phyloP scores from a whole-genome alignment of 2,113 vertebrate genomes.

The Coptodon rendalli region DNA sequence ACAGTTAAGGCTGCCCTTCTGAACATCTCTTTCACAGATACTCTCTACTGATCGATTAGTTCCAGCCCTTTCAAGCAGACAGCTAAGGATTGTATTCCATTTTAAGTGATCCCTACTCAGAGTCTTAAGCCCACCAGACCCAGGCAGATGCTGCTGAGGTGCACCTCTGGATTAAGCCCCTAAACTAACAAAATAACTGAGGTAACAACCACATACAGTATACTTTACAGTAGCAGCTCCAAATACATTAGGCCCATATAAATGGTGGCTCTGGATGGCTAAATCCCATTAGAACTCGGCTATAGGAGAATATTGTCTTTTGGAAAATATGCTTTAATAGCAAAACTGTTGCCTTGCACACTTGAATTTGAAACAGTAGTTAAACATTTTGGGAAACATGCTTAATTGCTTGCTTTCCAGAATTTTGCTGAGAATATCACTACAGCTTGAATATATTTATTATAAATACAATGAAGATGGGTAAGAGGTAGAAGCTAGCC shows the following conservation, averaged over 20 bases:
- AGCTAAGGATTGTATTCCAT: constrained; percentile 72
- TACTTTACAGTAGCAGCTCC: constrained; percentile 22
- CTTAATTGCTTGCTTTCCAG: not conserved
- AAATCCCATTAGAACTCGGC: not conserved
- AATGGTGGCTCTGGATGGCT: not conserved
- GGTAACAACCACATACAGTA: constrained; percentile 30
- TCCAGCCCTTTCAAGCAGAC: constrained; percentile 69
- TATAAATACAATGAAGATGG: not conserved
- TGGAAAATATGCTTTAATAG: not conserved
- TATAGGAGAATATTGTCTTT: not conserved
- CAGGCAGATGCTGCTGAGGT: constrained; percentile 44
- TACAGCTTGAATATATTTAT: not conserved
- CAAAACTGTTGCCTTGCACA: not conserved
- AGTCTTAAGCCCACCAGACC: constrained; percentile 33
- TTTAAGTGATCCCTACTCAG: constrained; percentile 63
- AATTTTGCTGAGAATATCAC: not conserved
- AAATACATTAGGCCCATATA: not conserved
- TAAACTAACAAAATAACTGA: constrained; percentile 54
- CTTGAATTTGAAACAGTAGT: not conserved
- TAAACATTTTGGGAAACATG: not conserved
- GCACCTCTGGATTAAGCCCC: constrained; percentile 48
- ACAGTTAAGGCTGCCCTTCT: constrained; percentile 50
- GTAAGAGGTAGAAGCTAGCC: not conserved
- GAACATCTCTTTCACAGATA: constrained; percentile 71
- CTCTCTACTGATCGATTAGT: constrained; percentile 72